A percentile compares a stretch with the other conserved stretches of the same genome.
These are phyloP conservation scores for Solea senegalensis DNA, from an alignment of 2,113 vertebrate species.

Conservation along the genomic window DNA sequence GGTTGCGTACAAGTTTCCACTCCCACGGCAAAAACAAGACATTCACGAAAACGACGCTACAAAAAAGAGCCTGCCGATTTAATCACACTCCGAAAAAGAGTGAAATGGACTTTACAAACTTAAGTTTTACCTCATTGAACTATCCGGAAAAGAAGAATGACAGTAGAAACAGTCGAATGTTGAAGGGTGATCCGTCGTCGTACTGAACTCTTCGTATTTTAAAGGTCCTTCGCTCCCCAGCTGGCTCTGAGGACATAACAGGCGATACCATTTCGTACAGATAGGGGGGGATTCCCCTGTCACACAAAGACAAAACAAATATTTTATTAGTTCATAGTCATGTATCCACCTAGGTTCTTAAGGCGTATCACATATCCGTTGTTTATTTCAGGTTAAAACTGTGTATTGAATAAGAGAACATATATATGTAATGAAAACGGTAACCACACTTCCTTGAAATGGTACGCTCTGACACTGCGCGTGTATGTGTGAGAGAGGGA, in stretches of 20 bases:
- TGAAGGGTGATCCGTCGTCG: background rate
- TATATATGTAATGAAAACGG: too few species aligned
- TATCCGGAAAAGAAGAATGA: constrained; percentile 49
- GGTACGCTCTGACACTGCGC: too few species aligned
- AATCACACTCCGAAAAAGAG: background rate
- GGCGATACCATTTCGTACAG: background rate
- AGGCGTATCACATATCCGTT: too few species aligned
- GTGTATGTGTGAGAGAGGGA: too few species aligned
- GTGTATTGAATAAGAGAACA: too few species aligned
- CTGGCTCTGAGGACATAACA: constrained; percentile 6
- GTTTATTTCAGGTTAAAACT: too few species aligned
- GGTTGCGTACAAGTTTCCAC: too few species aligned
- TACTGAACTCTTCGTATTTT: constrained; percentile 25
- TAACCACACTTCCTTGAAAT: too few species aligned
- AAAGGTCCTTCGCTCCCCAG: constrained; percentile 54
- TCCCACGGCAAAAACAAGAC: background rate
- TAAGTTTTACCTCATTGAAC: constrained; percentile 66
- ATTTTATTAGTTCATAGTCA: too few species aligned
- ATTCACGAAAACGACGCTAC: background rate
- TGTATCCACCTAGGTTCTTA: too few species aligned
- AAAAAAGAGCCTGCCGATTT: background rate
- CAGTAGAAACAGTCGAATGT: constrained; percentile 5
- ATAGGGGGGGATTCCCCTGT: background rate
- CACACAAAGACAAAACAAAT: background rate
- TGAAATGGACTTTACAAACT: background rate